phyloP scores from a whole-genome alignment of 1,140 invertebrate genomes.

The Anastatus disparis region DNA sequence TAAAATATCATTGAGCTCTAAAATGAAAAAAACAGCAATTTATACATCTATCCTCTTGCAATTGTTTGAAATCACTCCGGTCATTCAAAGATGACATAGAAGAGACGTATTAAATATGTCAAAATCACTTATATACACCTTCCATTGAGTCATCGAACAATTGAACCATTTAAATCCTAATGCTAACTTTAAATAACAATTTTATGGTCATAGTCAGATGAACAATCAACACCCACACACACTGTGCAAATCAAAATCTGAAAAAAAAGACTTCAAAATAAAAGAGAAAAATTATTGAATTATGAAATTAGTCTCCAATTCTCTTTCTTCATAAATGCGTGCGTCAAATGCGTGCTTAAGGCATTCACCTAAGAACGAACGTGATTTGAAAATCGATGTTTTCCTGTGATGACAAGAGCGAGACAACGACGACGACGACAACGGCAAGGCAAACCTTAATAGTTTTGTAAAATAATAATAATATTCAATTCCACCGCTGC shows the following conservation, averaged over 20 bases:
- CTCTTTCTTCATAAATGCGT: too few species aligned
- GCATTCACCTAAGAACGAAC: slow-evolving; percentile 27
- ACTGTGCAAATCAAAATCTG: slow-evolving; percentile 2
- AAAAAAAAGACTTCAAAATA: not conserved
- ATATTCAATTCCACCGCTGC: slow-evolving; percentile 25
- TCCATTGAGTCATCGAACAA: slow-evolving; percentile 8
- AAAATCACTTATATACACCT: slow-evolving; percentile 1
- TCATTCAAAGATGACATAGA: not conserved
- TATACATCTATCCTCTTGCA: too few species aligned
- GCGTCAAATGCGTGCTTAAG: slow-evolving; percentile 7
- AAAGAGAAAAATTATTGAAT: not conserved
- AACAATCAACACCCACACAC: slow-evolving; percentile 20
- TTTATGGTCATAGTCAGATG: slow-evolving; percentile 5
- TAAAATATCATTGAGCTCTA: too few species aligned
- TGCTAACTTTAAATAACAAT: too few species aligned
- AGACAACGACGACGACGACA: too few species aligned
- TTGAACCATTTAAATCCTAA: slow-evolving; percentile 15
- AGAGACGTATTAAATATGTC: not conserved
- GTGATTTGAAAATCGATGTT: slow-evolving; percentile 39
- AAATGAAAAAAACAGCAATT: too few species aligned
- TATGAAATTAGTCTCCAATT: not conserved
- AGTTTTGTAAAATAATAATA: too few species aligned
- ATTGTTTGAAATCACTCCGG: too few species aligned
- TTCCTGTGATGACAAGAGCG: slow-evolving; percentile 28
- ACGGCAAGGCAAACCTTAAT: too few species aligned